Percentiles rank a stretch among this genome's conserved stretches.
phyloP scores from a whole-genome alignment of 2,888 invertebrate genomes.

The Thymelicus sylvestris region DNA sequence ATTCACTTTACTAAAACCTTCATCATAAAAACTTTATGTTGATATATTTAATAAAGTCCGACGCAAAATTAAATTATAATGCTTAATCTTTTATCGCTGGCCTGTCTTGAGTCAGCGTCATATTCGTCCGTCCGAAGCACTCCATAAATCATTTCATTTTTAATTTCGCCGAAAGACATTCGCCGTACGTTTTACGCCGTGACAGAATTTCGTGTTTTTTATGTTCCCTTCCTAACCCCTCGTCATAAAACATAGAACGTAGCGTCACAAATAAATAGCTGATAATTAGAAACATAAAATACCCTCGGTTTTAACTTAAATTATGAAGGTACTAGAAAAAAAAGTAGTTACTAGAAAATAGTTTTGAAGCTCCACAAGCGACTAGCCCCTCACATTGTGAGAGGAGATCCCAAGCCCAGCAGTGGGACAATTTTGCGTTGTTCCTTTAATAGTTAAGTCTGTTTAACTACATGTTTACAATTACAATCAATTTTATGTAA shows the following conservation, averaged over 20 bases:
- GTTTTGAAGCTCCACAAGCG: too few species aligned
- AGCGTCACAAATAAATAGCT: slow-evolving; percentile 44
- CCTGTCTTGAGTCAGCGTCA: not conserved
- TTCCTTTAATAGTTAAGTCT: too few species aligned
- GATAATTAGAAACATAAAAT: slow-evolving; percentile 1
- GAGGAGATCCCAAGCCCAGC: too few species aligned
- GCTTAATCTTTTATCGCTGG: slow-evolving; percentile 6
- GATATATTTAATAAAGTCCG: not conserved
- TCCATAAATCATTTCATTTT: slow-evolving; percentile 68
- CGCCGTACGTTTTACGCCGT: slow-evolving; percentile 60
- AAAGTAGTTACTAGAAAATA: too few species aligned
- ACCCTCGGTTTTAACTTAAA: not conserved
- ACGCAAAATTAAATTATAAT: slow-evolving; percentile 9
- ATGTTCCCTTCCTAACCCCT: slow-evolving; percentile 59
- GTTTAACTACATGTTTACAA: too few species aligned
- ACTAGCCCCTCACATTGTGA: too few species aligned
- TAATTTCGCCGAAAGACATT: slow-evolving; percentile 68
- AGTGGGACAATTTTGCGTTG: too few species aligned
- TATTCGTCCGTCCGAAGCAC: slow-evolving; percentile 44
- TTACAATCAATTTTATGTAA: too few species aligned
- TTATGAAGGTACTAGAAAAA: too few species aligned
- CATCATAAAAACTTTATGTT: not conserved
- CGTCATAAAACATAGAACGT: slow-evolving; percentile 66
- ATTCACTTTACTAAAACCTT: too few species aligned
- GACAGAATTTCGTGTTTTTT: slow-evolving; percentile 65